Percentiles rank a stretch among this genome's conserved stretches.
These are phyloP conservation scores for Synergus gifuensis DNA, from an alignment of 2,888 invertebrate genomes.

Conservation along the genomic window DNA sequence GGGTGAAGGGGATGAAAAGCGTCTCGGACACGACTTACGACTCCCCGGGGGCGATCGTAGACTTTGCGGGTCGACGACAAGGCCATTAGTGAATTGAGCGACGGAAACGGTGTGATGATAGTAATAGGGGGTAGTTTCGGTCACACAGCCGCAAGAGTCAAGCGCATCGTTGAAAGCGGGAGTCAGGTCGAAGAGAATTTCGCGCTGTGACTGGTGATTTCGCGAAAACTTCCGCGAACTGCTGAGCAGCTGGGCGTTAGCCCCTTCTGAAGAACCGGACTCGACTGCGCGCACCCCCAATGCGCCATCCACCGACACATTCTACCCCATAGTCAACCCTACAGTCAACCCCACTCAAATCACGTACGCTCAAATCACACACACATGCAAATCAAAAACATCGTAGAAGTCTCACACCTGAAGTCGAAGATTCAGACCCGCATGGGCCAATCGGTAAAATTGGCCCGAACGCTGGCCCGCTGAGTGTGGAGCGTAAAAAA, in stretches of 20 bases:
- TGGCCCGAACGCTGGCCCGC: no score
- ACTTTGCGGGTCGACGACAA: not conserved
- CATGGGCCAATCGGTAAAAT: not conserved
- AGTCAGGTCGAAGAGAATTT: not conserved
- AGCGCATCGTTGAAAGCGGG: slow-evolving; percentile 15
- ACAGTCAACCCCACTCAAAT: slow-evolving; percentile 5
- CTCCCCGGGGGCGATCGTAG: not conserved
- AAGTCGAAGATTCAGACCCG: not conserved
- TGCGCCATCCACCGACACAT: slow-evolving; percentile 43
- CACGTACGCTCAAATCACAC: slow-evolving; percentile 26
- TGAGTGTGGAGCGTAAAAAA: no score
- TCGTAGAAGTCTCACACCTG: slow-evolving; percentile 27
- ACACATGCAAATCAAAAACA: slow-evolving; percentile 27
- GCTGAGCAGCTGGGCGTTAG: slow-evolving; percentile 69
- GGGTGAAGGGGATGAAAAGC: not conserved
- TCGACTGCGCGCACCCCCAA: slow-evolving; percentile 57
- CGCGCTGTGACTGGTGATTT: slow-evolving; percentile 19
- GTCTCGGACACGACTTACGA: slow-evolving; percentile 10
- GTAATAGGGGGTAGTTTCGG: slow-evolving; percentile 1
- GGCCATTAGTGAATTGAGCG: slow-evolving; percentile 16
- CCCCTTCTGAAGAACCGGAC: slow-evolving; percentile 61
- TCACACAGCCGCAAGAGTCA: not conserved
- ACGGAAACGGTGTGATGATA: not conserved
- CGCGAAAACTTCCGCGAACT: slow-evolving; percentile 48
- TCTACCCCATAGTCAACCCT: not conserved